These are phyloP conservation scores for Drosophila littoralis DNA, from an alignment of 1,140 invertebrate species.

Conservation along the genomic window DNA sequence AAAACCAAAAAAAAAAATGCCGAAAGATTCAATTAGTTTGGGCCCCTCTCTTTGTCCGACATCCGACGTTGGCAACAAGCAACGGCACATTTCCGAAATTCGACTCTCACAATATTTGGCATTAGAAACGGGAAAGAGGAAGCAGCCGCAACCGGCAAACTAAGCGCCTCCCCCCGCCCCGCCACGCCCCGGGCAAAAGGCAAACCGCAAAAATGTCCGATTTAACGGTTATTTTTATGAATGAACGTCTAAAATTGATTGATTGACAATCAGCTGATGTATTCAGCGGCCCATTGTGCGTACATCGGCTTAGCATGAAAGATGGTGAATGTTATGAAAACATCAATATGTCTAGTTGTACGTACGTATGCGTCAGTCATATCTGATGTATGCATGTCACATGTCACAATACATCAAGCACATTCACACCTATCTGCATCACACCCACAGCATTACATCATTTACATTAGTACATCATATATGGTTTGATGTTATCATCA, in stretches of 20 bases:
- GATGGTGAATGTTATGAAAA: too few relatives aligned
- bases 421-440: too few relatives aligned
- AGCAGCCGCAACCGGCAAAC: conserved; percentile 16
- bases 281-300: too few relatives aligned
- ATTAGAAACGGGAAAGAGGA: conserved; percentile 19
- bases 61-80: conserved; percentile 35
- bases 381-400: too few relatives aligned
- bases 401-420: too few relatives aligned
- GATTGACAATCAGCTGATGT: too few relatives aligned
- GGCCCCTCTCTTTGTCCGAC: conserved; percentile 18
- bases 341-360: too few relatives aligned
- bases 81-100: conserved; percentile 44
- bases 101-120: conserved; percentile 26
- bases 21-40: conserved; percentile 32
- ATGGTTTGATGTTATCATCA: too few relatives aligned
- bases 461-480: too few relatives aligned
- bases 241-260: background rate
- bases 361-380: too few relatives aligned
- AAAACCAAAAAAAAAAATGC: background rate
- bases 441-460: too few relatives aligned
- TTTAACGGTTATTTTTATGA: conserved; percentile 18
- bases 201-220: conserved; percentile 15
- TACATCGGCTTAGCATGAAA: too few relatives aligned
- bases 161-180: background rate
- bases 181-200: conserved; percentile 13